These are phyloP conservation scores for Chloroceryle aenea DNA, from an alignment of 2,113 vertebrate species.

Conservation along the genomic window DNA sequence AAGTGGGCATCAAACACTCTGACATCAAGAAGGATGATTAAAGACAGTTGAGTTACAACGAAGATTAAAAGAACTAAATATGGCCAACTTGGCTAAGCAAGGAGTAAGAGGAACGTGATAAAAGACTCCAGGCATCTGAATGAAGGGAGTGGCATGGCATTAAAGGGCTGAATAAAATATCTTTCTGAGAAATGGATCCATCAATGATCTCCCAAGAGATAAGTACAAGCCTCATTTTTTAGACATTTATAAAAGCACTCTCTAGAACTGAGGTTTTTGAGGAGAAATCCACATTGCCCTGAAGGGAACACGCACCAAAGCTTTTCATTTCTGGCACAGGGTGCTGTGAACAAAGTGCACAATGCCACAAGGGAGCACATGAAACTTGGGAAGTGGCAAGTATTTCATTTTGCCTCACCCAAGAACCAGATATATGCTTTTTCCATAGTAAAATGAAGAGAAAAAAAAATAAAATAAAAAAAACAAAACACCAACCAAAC, in stretches of 20 bases:
- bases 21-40: conserved; percentile 69
- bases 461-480: background rate
- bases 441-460: background rate
- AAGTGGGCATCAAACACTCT: conserved; percentile 62
- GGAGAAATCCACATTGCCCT: conserved; percentile 12
- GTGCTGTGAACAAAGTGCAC: background rate
- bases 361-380: background rate
- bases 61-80: conserved; percentile 70
- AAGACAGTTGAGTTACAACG: conserved; percentile 42
- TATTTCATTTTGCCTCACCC: background rate
- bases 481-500: background rate
- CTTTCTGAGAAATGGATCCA: conserved; percentile 63
- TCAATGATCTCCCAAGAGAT: conserved; percentile 67
- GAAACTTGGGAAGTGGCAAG: background rate
- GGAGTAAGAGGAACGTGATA: conserved; percentile 53
- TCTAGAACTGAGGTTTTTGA: conserved; percentile 25
- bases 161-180: conserved; percentile 68
- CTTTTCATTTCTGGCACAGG: background rate
- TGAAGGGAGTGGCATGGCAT: conserved; percentile 57
- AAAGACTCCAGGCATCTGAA: conserved; percentile 62
- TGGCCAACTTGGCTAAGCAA: conserved; percentile 65
- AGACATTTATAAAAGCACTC: conserved; percentile 4
- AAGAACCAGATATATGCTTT: background rate
- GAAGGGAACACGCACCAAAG: background rate
- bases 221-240: conserved; percentile 57